Percentiles rank a stretch among this genome's conserved stretches.
Evolutionary conservation across 1,140 invertebrate genomes (phyloP).

Genomic region (Meteorus sp.): DNA sequence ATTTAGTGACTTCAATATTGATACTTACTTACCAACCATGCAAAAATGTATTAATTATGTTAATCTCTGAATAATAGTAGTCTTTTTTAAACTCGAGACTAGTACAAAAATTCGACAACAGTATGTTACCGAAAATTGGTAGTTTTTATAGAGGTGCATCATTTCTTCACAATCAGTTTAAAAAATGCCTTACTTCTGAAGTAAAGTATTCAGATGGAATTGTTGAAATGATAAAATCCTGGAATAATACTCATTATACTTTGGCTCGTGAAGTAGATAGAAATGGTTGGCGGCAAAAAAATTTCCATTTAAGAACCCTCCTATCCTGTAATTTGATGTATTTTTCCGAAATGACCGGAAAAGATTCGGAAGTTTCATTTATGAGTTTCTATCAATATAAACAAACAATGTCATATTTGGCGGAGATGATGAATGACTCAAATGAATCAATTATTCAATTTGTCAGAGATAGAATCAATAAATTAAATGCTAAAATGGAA

Average conservation of each 20-base stretch:
- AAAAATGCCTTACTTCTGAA: slow-evolving; percentile 30
- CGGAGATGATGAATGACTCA: slow-evolving; percentile 29
- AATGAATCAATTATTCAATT: slow-evolving; percentile 17
- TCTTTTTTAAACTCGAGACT: no score
- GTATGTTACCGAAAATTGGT: slow-evolving; percentile 31
- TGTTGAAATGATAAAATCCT: slow-evolving; percentile 21
- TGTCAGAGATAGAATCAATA: slow-evolving; percentile 14
- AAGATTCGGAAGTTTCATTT: slow-evolving; percentile 27
- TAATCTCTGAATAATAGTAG: no score
- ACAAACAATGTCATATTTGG: slow-evolving; percentile 30
- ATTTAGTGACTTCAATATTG: no score
- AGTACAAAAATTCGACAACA: slow-evolving; percentile 34
- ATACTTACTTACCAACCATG: no score
- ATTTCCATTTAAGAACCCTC: slow-evolving; percentile 22
- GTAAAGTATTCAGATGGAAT: slow-evolving; percentile 22
- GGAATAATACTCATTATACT: slow-evolving; percentile 24
- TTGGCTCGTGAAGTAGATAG: slow-evolving; percentile 27
- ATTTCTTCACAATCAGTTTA: slow-evolving; percentile 31
- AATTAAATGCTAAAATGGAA: slow-evolving; percentile 22
- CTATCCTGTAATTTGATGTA: slow-evolving; percentile 21
- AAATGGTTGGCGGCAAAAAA: slow-evolving; percentile 24
- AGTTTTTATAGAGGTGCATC: slow-evolving; percentile 27
- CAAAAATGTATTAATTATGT: no score
- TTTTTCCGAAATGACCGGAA: slow-evolving; percentile 27
- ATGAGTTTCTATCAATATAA: slow-evolving; percentile 27